phyloP scores from a whole-genome alignment of 1,140 invertebrate genomes.

The Drosophila varians region DNA sequence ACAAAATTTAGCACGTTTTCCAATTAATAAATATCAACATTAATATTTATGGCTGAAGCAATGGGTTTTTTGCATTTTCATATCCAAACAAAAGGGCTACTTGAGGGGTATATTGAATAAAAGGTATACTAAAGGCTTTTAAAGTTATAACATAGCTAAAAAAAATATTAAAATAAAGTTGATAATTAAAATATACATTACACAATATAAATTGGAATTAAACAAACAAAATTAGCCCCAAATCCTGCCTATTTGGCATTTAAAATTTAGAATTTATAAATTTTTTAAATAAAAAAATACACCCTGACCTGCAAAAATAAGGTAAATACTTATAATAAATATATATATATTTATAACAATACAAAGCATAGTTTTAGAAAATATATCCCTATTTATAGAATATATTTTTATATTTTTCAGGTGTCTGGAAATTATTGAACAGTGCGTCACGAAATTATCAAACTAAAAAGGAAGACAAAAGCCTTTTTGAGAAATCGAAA shows the following conservation, averaged over 20 bases:
- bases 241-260: too few species aligned
- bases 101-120: too few species aligned
- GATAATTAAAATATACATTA: too few species aligned
- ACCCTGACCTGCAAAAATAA: too few species aligned
- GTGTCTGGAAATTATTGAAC: background rate
- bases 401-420: background rate
- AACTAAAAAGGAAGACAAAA: background rate
- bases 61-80: background rate
- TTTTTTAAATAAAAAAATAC: too few species aligned
- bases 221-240: too few species aligned
- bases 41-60: slow-evolving; percentile 6
- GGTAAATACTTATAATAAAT: too few species aligned
- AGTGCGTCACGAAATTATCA: slow-evolving; percentile 11
- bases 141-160: background rate
- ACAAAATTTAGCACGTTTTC: slow-evolving; percentile 20
- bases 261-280: too few species aligned
- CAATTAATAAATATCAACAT: slow-evolving; percentile 8
- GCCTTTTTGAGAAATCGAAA: background rate
- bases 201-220: too few species aligned
- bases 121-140: background rate
- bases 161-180: background rate
- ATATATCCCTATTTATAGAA: too few species aligned
- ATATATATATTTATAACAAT: too few species aligned
- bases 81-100: background rate
- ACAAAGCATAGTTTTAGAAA: too few species aligned